Percentiles rank a stretch among this genome's conserved stretches.
Evolutionary conservation across 2,797 vertebrate species (phyloP).

Genomic region (Dendrocincla fuliginosa): DNA sequence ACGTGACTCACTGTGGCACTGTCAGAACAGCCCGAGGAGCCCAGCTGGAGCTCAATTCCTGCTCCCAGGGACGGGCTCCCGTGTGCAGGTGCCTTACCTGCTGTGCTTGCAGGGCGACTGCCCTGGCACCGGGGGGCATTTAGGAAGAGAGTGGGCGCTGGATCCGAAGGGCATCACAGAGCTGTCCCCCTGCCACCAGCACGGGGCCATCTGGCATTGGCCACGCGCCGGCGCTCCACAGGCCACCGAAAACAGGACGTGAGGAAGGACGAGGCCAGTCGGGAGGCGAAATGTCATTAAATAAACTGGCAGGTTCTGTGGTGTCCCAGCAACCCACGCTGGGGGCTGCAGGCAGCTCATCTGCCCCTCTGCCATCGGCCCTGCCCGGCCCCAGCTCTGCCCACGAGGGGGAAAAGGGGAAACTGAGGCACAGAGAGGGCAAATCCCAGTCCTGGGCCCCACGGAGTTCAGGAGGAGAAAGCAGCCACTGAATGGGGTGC

Average conservation of each 20-base stretch:
- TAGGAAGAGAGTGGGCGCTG: not conserved
- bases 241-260: not conserved
- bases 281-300: not conserved
- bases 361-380: not conserved
- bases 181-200: not conserved
- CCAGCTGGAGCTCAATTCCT: not conserved
- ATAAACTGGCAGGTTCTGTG: not conserved
- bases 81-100: not conserved
- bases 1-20: not conserved
- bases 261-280: not conserved
- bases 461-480: not conserved
- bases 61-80: not conserved
- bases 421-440: not conserved
- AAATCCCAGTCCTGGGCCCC: not conserved
- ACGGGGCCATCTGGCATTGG: not conserved
- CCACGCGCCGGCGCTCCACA: not conserved
- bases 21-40: not conserved
- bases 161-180: not conserved
- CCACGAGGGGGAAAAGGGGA: not conserved
- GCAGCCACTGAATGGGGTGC: not conserved
- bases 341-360: not conserved
- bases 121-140: not conserved
- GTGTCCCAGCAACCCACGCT: not conserved
- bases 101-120: accelerated
- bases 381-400: not conserved